phyloP scores from a whole-genome alignment of 2,888 invertebrate species.

The Drosophila anomalata region DNA sequence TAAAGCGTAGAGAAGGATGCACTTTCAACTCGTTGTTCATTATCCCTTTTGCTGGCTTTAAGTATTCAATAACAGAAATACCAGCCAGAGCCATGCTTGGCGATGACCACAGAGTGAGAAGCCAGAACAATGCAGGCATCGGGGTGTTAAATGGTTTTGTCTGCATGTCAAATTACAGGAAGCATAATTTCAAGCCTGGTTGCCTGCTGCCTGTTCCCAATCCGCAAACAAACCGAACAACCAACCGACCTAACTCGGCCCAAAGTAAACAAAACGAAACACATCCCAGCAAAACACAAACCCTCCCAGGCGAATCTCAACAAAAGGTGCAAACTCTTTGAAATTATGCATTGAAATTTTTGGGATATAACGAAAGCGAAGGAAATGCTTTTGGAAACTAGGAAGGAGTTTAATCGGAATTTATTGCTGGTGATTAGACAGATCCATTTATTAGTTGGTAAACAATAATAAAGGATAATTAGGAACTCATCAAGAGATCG shows the following conservation, averaged over 20 bases:
- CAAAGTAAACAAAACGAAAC: conserved; percentile 34
- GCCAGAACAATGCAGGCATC: conserved; percentile 65
- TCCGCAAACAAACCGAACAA: conserved; percentile 35
- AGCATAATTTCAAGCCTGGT: conserved; percentile 76
- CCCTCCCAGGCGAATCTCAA: conserved; percentile 26
- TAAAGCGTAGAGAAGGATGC: conserved; percentile 6
- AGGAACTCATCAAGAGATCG: conserved; percentile 8
- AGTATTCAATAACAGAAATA: conserved; percentile 23
- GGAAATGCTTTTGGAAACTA: conserved; percentile 4
- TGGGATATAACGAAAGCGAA: conserved; percentile 5
- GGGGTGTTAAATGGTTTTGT: conserved; percentile 78
- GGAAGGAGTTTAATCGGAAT: conserved; percentile 15
- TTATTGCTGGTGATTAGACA: conserved; percentile 40
- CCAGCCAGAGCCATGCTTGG: neutral
- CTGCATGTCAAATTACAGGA: conserved; percentile 77
- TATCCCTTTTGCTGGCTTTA: conserved; percentile 10
- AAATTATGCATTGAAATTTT: conserved; percentile 55
- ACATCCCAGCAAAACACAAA: conserved; percentile 17
- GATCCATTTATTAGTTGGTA: conserved; percentile 14
- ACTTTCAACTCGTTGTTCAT: conserved; percentile 36
- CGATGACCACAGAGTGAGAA: conserved; percentile 24
- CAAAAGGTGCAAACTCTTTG: conserved; percentile 53
- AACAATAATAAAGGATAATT: conserved; percentile 5
- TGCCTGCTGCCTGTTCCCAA: conserved; percentile 52
- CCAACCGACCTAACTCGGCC: conserved; percentile 22